These are phyloP conservation scores for Drosophila yakuba DNA, from an alignment of 1,140 invertebrate species.

Conservation along the genomic window DNA sequence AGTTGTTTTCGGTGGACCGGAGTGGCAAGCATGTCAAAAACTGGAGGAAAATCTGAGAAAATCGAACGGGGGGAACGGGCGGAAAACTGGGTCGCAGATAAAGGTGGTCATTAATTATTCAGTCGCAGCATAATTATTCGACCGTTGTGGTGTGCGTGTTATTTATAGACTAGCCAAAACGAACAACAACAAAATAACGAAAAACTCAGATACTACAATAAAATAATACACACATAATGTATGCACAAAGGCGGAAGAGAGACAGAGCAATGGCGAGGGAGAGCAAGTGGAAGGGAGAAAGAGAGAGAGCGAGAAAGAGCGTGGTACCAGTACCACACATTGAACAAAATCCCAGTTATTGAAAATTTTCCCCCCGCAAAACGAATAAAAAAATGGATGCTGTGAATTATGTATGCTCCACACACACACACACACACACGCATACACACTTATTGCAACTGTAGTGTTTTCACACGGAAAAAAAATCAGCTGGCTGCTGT, in stretches of 20 bases:
- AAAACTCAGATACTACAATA: conserved; percentile 25
- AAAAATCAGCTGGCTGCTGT: conserved; percentile 39
- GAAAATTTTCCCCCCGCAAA: neutral
- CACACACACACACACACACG: conserved; percentile 7
- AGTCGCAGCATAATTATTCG: conserved; percentile 47
- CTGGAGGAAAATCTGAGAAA: conserved; percentile 11
- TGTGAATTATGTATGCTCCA: conserved; percentile 22
- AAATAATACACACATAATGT: conserved; percentile 36
- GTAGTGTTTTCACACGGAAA: conserved; percentile 17
- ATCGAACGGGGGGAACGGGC: conserved; percentile 5
- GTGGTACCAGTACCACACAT: conserved; percentile 36
- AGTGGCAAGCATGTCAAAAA: conserved; percentile 17
- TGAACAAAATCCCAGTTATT: neutral
- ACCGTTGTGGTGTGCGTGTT: conserved; percentile 31
- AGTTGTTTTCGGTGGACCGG: conserved; percentile 23
- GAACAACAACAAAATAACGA: conserved; percentile 8
- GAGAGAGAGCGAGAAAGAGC: neutral
- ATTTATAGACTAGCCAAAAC: conserved; percentile 47
- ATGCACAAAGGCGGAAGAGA: conserved; percentile 15
- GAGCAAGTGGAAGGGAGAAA: neutral
- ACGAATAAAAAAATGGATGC: conserved; percentile 21
- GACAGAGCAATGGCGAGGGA: neutral
- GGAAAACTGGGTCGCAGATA: conserved; percentile 42
- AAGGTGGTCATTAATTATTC: conserved; percentile 45
- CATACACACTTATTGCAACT: conserved; percentile 10